Evolutionary conservation across 2,888 invertebrate genomes (phyloP).

Genomic region (Trichacis sp.): DNA sequence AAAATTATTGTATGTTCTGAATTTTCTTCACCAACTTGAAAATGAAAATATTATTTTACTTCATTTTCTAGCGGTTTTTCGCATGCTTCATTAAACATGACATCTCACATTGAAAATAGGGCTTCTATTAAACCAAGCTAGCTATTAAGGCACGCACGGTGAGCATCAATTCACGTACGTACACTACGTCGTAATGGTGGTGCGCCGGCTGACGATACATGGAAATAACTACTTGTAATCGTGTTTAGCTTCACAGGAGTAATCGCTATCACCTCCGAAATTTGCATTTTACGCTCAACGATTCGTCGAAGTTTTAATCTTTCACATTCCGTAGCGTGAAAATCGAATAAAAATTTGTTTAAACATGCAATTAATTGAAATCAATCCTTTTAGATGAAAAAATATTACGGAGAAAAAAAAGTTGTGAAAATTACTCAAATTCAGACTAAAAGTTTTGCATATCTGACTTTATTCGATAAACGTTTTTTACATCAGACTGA

Average conservation of each 20-base stretch:
- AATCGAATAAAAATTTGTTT: no score
- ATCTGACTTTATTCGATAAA: no score
- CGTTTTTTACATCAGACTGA: no score
- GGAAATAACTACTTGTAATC: conserved; percentile 28
- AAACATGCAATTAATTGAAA: no score
- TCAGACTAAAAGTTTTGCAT: no score
- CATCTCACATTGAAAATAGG: conserved; percentile 22
- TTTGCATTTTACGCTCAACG: background rate
- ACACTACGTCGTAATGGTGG: conserved; percentile 15
- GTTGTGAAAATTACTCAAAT: no score
- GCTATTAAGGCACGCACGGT: conserved; percentile 19
- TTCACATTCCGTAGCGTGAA: no score
- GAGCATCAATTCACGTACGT: conserved; percentile 8
- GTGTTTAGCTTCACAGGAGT: conserved; percentile 17
- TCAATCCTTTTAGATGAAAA: no score
- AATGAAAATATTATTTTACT: no score
- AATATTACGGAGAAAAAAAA: no score
- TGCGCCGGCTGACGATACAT: conserved; percentile 32
- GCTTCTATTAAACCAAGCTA: conserved; percentile 25
- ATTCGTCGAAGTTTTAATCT: background rate
- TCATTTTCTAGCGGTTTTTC: background rate
- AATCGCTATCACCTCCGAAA: conserved; percentile 11
- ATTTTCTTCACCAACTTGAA: no score
- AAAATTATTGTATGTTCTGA: no score
- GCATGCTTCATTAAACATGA: conserved; percentile 14